Evolutionary conservation across 2,113 vertebrate genomes (phyloP).

Genomic region (Zosterops borbonicus): DNA sequence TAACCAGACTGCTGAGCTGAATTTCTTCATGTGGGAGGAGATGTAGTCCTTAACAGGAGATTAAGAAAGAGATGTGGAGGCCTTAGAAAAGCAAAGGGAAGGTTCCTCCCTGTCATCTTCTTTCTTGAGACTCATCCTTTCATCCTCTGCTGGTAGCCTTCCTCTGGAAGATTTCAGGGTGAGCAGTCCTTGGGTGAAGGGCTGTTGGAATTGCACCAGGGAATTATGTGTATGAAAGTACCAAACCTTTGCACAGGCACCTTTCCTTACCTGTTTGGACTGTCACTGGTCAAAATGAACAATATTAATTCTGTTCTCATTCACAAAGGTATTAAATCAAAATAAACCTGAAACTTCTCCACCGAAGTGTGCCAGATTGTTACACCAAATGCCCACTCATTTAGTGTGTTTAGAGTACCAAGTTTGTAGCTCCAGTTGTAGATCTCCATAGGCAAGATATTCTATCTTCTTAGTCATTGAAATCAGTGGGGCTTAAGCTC

Average conservation of each 20-base stretch:
- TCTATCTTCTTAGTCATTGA: not conserved
- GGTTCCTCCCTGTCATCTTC: not conserved
- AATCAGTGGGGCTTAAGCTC: not conserved
- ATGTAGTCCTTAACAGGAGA: fast-evolving
- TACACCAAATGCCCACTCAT: not conserved
- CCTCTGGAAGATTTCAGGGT: not conserved
- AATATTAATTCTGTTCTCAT: not conserved
- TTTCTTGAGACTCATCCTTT: not conserved
- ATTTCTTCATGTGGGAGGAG: not conserved
- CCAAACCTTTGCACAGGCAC: not conserved
- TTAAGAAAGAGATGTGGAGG: not conserved
- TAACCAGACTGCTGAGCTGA: not conserved
- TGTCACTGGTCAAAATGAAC: not conserved
- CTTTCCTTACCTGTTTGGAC: not conserved
- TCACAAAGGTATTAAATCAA: not conserved
- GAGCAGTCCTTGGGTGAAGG: not conserved
- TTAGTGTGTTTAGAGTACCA: not conserved
- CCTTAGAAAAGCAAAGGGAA: not conserved
- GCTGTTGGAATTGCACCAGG: not conserved
- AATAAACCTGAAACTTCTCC: not conserved
- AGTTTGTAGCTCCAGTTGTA: not conserved
- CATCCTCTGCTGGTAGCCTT: not conserved
- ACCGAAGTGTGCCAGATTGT: not conserved
- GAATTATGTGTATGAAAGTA: not conserved
- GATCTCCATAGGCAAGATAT: not conserved